phyloP scores from a whole-genome alignment of 2,888 invertebrate genomes.

The Caenorhabditis angaria region DNA sequence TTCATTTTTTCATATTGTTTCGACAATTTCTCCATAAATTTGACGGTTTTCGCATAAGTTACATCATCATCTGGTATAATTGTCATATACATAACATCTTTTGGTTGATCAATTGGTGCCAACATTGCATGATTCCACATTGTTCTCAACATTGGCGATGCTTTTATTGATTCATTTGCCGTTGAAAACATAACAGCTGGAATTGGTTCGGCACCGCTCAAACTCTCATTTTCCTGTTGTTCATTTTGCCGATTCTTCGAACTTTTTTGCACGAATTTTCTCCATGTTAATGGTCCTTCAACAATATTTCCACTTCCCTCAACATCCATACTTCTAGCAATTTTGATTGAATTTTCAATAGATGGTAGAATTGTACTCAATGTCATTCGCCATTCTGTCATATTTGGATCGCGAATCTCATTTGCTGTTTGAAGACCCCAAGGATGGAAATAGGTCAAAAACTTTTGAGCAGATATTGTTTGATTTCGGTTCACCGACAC shows the following conservation, averaged over 20 bases:
- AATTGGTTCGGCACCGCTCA: constrained; percentile 74
- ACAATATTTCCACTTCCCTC: constrained; percentile 75
- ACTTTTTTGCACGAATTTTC: constrained; percentile 86
- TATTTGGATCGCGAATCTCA: constrained; percentile 51
- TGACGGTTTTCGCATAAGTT: constrained; percentile 80
- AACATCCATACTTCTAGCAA: constrained; percentile 13
- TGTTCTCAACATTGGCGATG: constrained; percentile 32
- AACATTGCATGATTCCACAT: constrained; percentile 78
- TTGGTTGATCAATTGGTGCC: constrained; percentile 92
- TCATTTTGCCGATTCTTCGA: constrained; percentile 20
- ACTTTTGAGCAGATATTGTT: constrained; percentile 12
- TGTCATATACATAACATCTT: constrained; percentile 93
- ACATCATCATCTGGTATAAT: constrained; percentile 91
- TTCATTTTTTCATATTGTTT: constrained; percentile 84
- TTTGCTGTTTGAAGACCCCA: constrained; percentile 67
- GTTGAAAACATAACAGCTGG: constrained; percentile 72
- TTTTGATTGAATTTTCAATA: constrained; percentile 47
- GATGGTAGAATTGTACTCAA: constrained; percentile 34
- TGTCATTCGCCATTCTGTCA: constrained; percentile 32
- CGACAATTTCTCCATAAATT: constrained; percentile 60
- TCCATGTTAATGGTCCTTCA: constrained; percentile 95
- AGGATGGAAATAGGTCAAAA: constrained; percentile 59
- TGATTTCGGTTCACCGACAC: constrained; percentile 13
- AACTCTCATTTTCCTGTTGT: constrained; percentile 43
- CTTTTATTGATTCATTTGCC: constrained; percentile 45